Base-by-base conservation (phyloP, 2,113 vertebrate genomes). In the Acrocephalus arundinaceus region DNA sequence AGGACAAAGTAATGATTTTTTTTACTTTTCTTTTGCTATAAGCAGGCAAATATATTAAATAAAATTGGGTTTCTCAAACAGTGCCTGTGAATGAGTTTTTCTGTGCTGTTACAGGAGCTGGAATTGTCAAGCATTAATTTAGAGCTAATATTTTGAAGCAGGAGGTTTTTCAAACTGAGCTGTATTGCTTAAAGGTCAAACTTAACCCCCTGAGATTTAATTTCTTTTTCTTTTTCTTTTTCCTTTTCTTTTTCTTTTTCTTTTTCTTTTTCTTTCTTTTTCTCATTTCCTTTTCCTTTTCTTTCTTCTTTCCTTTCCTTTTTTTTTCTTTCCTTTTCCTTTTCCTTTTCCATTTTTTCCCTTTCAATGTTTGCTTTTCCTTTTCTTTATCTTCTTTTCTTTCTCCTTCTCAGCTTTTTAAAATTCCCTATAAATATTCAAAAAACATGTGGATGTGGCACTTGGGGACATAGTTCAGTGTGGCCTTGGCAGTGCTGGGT, bases 11-110 rank as follows among this genome's bases (percentile, higher is more conserved):
- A 95, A 95, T 89, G 57, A 30, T 85, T 93, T 77, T 77, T 71
- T 89, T 96, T 13, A 16, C 23, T 61, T 94, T 97, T 71, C 63
- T 94, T 85, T 76, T 75, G 71, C 68, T 89, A 6, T 95, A 95
- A 97, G 83, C 51, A 95, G 45, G 61, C 39, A 96, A 94, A 94
- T 97, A 94, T 94, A 93, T 91, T 93, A 92, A 88, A 85, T 68
- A 85, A 86, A 87, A 96, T 74, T 51, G 22, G 6, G 49, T 71
- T 91, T 55, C 19, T 31, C 54, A 55, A 78, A 66, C 55, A 27
- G 10, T 76, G 37, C 7, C 91, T 84, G 39, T 31, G 33, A 85
- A 80, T 45, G 25, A 78, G 25, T 66, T 84, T 92, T 93, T 66
- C 39, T 59, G 70, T 87, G 57, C 59, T 80, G 62, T 67, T 95